Percentiles rank a stretch among this genome's conserved stretches.
Evolutionary conservation across 2,113 vertebrate species (phyloP).

Genomic region (Solea solea): DNA sequence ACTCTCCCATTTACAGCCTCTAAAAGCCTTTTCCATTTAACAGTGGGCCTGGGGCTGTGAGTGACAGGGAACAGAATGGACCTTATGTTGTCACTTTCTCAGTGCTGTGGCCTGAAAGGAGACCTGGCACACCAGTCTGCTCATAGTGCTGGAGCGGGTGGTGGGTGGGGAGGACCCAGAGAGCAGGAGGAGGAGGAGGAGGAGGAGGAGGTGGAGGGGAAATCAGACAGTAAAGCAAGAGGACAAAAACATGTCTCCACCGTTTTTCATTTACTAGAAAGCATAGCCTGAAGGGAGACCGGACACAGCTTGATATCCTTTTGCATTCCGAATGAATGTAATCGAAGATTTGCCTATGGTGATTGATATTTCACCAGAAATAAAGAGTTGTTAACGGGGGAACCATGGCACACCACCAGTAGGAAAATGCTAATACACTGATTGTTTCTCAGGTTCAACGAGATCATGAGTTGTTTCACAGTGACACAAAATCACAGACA

Average conservation of each 20-base stretch:
- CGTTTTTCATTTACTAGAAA: conserved; percentile 47
- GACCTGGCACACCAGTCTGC: conserved; percentile 71
- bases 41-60: conserved; percentile 75
- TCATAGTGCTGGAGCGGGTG: conserved; percentile 46
- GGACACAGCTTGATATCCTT: conserved; percentile 22
- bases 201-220: neutral
- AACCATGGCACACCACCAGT: neutral
- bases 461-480: neutral
- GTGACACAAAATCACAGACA: neutral
- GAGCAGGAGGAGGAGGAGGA: neutral
- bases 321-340: conserved; percentile 22
- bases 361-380: conserved; percentile 49
- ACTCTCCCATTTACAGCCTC: conserved; percentile 72
- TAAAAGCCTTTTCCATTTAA: conserved; percentile 81
- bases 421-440: conserved; percentile 19
- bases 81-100: conserved; percentile 80
- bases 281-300: conserved; percentile 32
- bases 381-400: conserved; percentile 11
- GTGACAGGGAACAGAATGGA: conserved; percentile 82
- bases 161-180: conserved; percentile 12
- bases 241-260: conserved; percentile 48
- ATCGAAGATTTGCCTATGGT: conserved; percentile 11
- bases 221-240: conserved; percentile 13
- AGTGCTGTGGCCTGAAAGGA: conserved; percentile 73
- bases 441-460: conserved; percentile 23